Base-by-base conservation (phyloP, 2,797 vertebrate species). In the Helicolenus hilgendorfi region DNA sequence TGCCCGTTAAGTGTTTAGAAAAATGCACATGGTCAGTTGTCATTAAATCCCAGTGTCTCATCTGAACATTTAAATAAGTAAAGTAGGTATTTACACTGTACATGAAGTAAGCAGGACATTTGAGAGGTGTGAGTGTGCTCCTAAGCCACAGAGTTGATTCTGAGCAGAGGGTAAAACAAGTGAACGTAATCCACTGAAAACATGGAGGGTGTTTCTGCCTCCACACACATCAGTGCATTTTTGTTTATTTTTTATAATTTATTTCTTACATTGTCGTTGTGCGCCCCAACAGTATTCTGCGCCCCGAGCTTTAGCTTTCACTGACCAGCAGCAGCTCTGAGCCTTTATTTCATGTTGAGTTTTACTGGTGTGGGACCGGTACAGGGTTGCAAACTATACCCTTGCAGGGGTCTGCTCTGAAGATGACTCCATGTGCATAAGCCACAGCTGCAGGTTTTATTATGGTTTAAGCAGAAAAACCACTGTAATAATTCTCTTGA, bases 181-280 rank as follows among this genome's bases (percentile, higher is more conserved):
- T 78, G 22, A 68, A 69, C n/a, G 29, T 45, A 31, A 81, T 76
- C 64, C 53, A 53, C 67, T 45, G 9, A 69, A 64, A 70, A 58
- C 60, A 79, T 68, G 56, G 58, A 60, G 63, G 36, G 64, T 64
- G 49, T 53, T 81, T 58, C 64, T 29, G 11, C 24, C 62, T 77
- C 63, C 59, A 35, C 77, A 53, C 35, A 7, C 36, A 41, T 80
- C 27, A n/a, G 11, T 1, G 11, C 72, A 9, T 72, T 72, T 64
- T 58, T 56, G 74, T 86, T 81, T 73, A 70, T 22, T 82, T 80
- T 69, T 72, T 33, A 45, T 72, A 31, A 80, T 77, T 74, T 77
- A 53, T 85, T 56, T 55, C 60, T 59, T 59, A 69, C 24, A 5
- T 68, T 72, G 29, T n/a, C 13, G 0, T 22, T 53, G 41, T 70